These are phyloP conservation scores for Pachyseris speciosa DNA, from an alignment of 64 coral and sea anemone species.

Conservation along the genomic window DNA sequence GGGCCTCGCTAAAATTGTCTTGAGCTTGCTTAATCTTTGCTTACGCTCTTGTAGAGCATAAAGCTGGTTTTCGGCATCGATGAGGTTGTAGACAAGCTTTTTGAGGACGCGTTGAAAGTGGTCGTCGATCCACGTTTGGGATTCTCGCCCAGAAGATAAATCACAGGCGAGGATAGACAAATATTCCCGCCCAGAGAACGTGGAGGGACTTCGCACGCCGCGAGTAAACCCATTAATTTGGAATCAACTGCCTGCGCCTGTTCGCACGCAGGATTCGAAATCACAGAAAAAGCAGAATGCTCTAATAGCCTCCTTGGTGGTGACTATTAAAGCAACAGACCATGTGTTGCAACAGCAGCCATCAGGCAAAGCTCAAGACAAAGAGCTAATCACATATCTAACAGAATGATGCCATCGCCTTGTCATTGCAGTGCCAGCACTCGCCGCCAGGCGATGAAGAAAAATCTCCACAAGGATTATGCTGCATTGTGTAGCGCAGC, in stretches of 20 bases:
- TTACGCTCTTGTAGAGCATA: no score
- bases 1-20: neutral
- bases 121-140: no score
- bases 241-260: neutral
- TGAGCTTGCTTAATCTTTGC: neutral
- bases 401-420: neutral
- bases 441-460: neutral
- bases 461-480: constrained; percentile 2
- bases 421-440: neutral
- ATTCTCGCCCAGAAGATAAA: neutral
- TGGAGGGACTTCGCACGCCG: neutral
- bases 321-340: neutral
- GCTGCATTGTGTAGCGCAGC: neutral
- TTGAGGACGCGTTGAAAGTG: no score
- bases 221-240: constrained; percentile 11
- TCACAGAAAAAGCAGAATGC: constrained; percentile 5
- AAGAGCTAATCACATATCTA: neutral
- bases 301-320: neutral
- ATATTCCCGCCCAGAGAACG: neutral
- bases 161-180: neutral
- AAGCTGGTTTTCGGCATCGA: no score
- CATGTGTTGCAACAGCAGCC: neutral
- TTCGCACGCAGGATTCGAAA: constrained; percentile 1
- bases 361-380: neutral
- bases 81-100: no score